These are phyloP conservation scores for Calcarius ornatus DNA, from an alignment of 2,113 vertebrate genomes.

Conservation along the genomic window DNA sequence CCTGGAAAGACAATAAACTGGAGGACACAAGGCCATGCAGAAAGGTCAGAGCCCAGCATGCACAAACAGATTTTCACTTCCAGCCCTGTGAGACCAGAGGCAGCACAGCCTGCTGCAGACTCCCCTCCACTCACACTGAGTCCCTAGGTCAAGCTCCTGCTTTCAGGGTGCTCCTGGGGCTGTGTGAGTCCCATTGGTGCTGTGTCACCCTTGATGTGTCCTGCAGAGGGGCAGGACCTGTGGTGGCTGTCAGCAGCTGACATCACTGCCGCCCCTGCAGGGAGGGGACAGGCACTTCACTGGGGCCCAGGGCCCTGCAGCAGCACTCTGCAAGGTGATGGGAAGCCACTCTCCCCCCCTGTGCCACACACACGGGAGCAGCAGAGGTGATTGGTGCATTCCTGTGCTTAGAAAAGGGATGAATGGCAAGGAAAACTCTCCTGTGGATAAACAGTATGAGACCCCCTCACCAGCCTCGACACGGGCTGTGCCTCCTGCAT, in stretches of 20 bases:
- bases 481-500: accelerated
- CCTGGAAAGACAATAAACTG: not conserved
- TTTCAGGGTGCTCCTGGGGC: not conserved
- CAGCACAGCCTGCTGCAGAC: not conserved
- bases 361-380: not conserved
- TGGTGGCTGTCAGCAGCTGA: not conserved
- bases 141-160: not conserved
- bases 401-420: not conserved
- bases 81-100: conserved; percentile 4
- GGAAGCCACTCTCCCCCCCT: not conserved
- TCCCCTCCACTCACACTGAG: no score
- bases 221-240: not conserved
- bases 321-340: not conserved
- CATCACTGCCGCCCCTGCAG: not conserved
- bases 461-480: accelerated
- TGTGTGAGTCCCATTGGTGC: accelerated
- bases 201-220: accelerated
- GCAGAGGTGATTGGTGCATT: accelerated
- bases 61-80: not conserved
- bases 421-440: not conserved
- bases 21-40: conserved; percentile 12
- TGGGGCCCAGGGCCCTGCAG: not conserved
- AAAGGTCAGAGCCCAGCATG: not conserved
- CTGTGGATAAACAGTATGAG: not conserved
- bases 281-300: not conserved